These are phyloP conservation scores for Falco berigora DNA, from an alignment of 2,797 vertebrate genomes.

Conservation along the genomic window DNA sequence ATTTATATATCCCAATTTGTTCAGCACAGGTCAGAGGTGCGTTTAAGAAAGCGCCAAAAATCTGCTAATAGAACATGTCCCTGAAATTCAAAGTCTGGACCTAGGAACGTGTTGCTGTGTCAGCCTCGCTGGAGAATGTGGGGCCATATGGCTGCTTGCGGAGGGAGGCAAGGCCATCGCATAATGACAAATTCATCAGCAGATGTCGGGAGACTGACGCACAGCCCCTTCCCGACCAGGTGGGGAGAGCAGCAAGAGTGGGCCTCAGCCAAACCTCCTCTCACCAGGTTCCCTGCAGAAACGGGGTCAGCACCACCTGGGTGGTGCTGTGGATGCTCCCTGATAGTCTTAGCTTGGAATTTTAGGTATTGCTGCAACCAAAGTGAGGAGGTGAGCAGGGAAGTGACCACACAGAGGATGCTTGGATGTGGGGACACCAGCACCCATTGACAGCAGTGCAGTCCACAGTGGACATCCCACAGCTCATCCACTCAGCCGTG, in stretches of 20 bases:
- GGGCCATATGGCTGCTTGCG: slow-evolving; percentile 22
- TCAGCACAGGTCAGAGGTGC: background rate
- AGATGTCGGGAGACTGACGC: background rate
- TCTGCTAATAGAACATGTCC: background rate
- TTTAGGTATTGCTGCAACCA: background rate
- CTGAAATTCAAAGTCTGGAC: background rate
- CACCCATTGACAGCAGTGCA: rapidly evolving
- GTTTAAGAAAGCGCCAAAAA: background rate
- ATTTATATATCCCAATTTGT: background rate
- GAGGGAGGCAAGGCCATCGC: background rate
- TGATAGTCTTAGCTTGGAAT: rapidly evolving
- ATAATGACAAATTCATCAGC: background rate
- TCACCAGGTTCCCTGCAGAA: background rate
- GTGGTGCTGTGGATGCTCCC: background rate
- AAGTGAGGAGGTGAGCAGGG: background rate
- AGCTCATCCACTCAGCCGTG: rapidly evolving
- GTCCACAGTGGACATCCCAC: too few relatives aligned
- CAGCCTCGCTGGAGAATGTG: background rate
- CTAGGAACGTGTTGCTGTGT: background rate
- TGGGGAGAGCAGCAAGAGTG: background rate
- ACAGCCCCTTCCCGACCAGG: background rate
- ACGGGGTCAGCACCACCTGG: rapidly evolving
- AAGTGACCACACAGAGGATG: rapidly evolving
- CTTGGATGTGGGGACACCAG: background rate
- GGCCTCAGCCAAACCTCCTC: background rate